Evolutionary conservation across 2,113 vertebrate genomes (phyloP).

Genomic region (Stomatorhinus ivindoensis): DNA sequence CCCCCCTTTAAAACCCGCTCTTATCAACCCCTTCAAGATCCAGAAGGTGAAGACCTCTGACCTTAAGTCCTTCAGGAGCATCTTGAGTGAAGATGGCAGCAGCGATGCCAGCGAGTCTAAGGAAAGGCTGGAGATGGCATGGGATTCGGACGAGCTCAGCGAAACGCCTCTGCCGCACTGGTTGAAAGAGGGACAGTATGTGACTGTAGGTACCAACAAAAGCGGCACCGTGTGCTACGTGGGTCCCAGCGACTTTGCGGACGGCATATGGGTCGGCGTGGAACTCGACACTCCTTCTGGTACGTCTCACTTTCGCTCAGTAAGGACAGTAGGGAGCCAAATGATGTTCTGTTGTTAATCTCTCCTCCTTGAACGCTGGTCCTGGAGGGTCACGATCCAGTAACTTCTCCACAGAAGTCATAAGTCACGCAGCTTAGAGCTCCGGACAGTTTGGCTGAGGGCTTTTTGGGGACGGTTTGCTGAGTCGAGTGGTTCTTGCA

Average conservation of each 20-base stretch:
- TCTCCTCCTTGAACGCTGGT: neutral
- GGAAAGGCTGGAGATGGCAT: conserved; percentile 57
- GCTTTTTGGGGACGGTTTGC: neutral
- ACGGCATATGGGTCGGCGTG: conserved; percentile 86
- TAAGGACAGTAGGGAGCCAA: neutral
- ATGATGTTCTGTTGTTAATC: neutral
- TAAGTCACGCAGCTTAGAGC: neutral
- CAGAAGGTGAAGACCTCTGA: conserved; percentile 80
- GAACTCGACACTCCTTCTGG: conserved; percentile 86
- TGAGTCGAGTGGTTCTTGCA: neutral
- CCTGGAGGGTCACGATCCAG: neutral
- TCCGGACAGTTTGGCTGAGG: neutral
- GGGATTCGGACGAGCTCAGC: conserved; percentile 65
- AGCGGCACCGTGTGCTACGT: conserved; percentile 74
- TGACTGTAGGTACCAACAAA: conserved; percentile 76
- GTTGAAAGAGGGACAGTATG: conserved; percentile 79
- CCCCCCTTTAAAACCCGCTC: neutral
- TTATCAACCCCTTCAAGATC: conserved; percentile 74
- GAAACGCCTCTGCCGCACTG: conserved; percentile 66
- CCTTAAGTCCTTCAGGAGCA: conserved; percentile 72
- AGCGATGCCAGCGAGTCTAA: conserved; percentile 13
- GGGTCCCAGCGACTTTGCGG: conserved; percentile 78
- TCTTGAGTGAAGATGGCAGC: conserved; percentile 32
- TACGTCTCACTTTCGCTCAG: conserved; percentile 43
- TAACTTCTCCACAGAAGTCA: neutral